A percentile compares a stretch with the other conserved stretches of the same genome.
Conservation (phyloP, 2,797 vertebrate species). For the Falco peregrinus region DNA sequence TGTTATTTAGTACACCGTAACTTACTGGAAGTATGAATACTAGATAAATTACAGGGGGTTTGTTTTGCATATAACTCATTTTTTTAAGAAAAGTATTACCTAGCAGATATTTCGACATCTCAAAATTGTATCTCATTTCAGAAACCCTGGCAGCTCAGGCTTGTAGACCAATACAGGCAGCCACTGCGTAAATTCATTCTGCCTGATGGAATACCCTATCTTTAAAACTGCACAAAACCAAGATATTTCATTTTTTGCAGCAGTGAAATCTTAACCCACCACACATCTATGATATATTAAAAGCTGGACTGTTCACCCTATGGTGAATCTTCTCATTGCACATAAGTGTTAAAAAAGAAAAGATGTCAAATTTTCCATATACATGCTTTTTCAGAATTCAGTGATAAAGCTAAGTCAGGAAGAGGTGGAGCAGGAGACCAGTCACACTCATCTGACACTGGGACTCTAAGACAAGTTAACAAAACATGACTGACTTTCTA, state of each 20-base stretch:
- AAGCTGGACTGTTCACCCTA: neutral
- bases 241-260: neutral
- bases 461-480: neutral
- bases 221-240: neutral
- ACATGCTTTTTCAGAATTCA: neutral
- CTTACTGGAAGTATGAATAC: neutral
- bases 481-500: neutral
- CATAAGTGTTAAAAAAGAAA: neutral
- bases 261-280: neutral
- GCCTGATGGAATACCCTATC: neutral
- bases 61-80: neutral
- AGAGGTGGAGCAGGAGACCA: conserved; percentile 40
- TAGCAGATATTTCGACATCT: neutral
- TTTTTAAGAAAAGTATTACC: neutral
- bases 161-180: neutral
- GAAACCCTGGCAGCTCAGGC: neutral
- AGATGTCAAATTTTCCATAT: neutral
- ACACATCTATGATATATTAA: neutral
- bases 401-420: conserved; percentile 30
- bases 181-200: neutral
- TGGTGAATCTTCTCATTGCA: rapidly evolving
- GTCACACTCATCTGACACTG: neutral
- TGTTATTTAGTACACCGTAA: neutral
- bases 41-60: neutral
- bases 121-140: neutral